These are phyloP conservation scores for Cephus pygmeus DNA, from an alignment of 2,888 invertebrate genomes.

Conservation along the genomic window DNA sequence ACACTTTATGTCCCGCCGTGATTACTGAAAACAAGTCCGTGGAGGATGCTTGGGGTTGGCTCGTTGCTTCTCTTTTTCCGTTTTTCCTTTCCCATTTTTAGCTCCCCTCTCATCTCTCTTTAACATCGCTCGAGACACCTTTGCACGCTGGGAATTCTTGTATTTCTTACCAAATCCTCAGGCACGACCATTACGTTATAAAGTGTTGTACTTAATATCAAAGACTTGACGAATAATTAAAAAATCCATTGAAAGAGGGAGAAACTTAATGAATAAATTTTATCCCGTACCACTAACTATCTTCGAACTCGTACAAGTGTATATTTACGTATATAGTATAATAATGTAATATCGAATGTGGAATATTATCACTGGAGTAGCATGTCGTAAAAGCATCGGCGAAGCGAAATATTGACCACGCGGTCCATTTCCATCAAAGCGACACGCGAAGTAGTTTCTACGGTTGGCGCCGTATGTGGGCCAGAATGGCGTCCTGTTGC, in stretches of 20 bases:
- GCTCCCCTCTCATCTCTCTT: background rate
- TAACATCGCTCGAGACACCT: background rate
- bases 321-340: no score
- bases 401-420: background rate
- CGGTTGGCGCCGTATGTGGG: constrained; percentile 22
- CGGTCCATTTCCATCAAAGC: background rate
- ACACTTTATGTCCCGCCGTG: background rate
- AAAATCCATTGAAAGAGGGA: background rate
- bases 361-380: background rate
- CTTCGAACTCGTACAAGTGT: background rate
- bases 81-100: background rate
- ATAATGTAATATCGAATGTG: no score
- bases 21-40: background rate
- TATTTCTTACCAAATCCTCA: background rate
- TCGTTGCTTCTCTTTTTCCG: background rate
- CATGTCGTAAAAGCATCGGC: background rate
- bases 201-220: background rate
- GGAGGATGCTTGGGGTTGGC: background rate
- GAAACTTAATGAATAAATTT: background rate
- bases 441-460: background rate
- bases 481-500: constrained; percentile 45
- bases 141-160: background rate
- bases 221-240: background rate
- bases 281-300: background rate
- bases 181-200: background rate